phyloP scores from a whole-genome alignment of 2,113 vertebrate genomes.

The Mystacornis crossleyi region DNA sequence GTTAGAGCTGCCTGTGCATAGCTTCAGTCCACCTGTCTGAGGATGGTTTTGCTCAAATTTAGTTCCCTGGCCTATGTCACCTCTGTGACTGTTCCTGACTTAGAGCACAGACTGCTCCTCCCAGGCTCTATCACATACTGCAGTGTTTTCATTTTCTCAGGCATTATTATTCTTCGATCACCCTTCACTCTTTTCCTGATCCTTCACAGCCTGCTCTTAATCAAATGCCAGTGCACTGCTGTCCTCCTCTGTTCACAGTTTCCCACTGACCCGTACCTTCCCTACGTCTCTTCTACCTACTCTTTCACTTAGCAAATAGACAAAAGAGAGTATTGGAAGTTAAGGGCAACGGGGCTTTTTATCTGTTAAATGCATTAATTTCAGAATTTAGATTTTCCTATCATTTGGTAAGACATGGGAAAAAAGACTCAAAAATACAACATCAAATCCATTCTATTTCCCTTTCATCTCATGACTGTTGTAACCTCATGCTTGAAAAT shows the following conservation, averaged over 20 bases:
- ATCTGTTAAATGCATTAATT: not conserved
- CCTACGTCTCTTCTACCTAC: not conserved
- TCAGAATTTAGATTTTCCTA: not conserved
- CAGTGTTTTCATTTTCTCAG: not conserved
- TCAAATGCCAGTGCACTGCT: not conserved
- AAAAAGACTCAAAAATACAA: not conserved
- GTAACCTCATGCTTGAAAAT: not conserved
- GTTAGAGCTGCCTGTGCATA: not conserved
- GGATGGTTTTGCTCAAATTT: not conserved
- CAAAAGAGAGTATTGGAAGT: not conserved
- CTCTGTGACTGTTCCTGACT: not conserved
- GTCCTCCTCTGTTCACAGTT: not conserved
- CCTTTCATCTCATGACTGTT: not conserved
- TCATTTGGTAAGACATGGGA: not conserved
- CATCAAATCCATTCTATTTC: not conserved
- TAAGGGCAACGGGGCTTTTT: not conserved
- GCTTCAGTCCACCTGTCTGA: not conserved
- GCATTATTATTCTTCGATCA: not conserved
- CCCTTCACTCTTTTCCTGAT: not conserved
- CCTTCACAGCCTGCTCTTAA: not conserved
- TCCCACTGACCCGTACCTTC: not conserved
- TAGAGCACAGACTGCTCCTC: not conserved
- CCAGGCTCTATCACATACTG: not conserved
- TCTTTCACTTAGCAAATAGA: not conserved
- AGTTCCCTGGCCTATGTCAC: not conserved